Evolutionary conservation across 2,797 vertebrate species (phyloP).

Genomic region (Enteromius paludinosus): DNA sequence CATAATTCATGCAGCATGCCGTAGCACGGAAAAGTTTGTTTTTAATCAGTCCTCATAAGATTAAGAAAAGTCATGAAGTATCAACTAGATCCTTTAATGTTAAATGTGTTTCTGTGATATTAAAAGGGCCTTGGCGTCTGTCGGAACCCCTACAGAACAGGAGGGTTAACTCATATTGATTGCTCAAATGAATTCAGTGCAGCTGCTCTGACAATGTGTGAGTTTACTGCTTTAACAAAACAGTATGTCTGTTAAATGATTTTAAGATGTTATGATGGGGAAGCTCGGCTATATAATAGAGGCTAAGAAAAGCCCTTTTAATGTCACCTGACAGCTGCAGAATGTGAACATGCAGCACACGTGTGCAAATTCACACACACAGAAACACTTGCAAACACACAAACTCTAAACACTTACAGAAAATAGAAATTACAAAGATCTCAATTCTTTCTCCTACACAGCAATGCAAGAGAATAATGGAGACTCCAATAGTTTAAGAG

Average conservation of each 20-base stretch:
- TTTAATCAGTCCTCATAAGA: slow-evolving; percentile 12
- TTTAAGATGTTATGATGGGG: slow-evolving; percentile 84
- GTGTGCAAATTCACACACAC: neutral
- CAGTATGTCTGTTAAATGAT: slow-evolving; percentile 84
- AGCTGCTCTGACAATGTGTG: slow-evolving; percentile 80
- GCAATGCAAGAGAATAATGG: neutral
- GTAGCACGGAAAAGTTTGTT: neutral
- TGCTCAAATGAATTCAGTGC: slow-evolving; percentile 53
- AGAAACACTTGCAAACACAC: slow-evolving; percentile 1
- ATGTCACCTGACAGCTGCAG: slow-evolving; percentile 61
- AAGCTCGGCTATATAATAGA: slow-evolving; percentile 69
- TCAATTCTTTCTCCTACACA: neutral
- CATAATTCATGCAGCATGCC: neutral
- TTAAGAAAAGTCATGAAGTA: slow-evolving; percentile 28
- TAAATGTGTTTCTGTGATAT: slow-evolving; percentile 21
- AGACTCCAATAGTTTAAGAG: neutral
- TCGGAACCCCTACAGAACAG: slow-evolving; percentile 7
- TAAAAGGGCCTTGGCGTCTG: slow-evolving; percentile 20
- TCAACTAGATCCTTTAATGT: slow-evolving; percentile 26
- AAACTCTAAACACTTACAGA: neutral
- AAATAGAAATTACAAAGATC: neutral
- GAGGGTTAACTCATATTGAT: slow-evolving; percentile 29
- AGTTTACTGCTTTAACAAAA: slow-evolving; percentile 82
- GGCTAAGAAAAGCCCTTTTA: slow-evolving; percentile 58
- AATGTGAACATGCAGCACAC: slow-evolving; percentile 40